Base-by-base conservation (phyloP, 2,888 invertebrate species). In the Xestoiulus laeticollis region DNA sequence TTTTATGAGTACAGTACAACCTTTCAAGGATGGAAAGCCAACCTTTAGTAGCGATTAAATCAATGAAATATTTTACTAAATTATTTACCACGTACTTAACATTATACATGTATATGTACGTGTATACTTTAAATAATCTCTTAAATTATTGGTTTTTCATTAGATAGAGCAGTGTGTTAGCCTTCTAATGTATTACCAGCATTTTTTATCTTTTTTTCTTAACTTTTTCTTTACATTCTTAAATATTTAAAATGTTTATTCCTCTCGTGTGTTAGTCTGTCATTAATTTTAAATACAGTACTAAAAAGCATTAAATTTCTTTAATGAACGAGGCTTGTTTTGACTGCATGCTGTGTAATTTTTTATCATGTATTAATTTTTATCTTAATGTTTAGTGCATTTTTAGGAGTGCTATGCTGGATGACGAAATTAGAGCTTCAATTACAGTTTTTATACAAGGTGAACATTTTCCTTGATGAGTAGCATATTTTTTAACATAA, bases 251-350 rank as follows among this genome's bases (percentile, higher is more conserved):
- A 30, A 78, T 14, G 5, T 16, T 10, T 26, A 30, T 78, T 78
- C 78, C 30, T 78, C 30, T 26, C 30, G 78, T 78, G 16, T 30
- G 68, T 68, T 53, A 19, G n/a, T 4, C n/a, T 4, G 26, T 26
- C 14, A 30, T 8, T 6, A 78, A 78, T 78, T 78, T 30, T 78
- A 1, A 78, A 14, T 30, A 78, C 0, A 1, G 30, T 6, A 78
- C 14, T 30, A 78, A 78, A 78, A 10, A 30, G 2, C 30, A 78
- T 78, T 26, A 78, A 30, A 78, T 78, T 26, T 78, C 12, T 14
- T 78, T 78, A 78, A 78, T 30, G 78, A 78, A 78, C 30, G 78
- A 78, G 78, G 78, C 78, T 78, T 78, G 78, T 30, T 78, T 30
- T 6, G n/a, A 8, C 59, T 59, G 6, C 22, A 30, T 78, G 30